phyloP scores from a whole-genome alignment of 2,113 vertebrate genomes.

The Gambusia holbrooki region DNA sequence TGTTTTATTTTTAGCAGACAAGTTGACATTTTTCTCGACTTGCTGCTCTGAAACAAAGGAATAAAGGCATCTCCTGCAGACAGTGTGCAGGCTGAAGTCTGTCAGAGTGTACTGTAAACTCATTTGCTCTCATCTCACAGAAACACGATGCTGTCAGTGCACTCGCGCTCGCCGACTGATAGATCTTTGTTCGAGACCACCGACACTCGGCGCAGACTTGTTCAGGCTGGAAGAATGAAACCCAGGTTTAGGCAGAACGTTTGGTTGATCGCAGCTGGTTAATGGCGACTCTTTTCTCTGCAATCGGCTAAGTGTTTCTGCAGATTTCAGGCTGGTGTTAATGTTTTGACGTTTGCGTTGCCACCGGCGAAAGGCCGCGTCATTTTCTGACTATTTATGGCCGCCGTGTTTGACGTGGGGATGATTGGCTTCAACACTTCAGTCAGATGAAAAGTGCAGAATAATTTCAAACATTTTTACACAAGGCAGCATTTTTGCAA shows the following conservation, averaged over 20 bases:
- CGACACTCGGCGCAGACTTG: not conserved
- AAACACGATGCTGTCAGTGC: conserved; percentile 7
- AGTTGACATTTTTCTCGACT: not conserved
- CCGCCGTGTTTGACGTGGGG: not conserved
- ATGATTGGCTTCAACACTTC: not conserved
- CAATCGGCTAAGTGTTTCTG: not conserved
- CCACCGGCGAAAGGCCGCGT: conserved; percentile 1
- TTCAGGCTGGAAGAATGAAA: conserved; percentile 2
- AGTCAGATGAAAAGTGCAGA: not conserved
- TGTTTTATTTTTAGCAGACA: not conserved
- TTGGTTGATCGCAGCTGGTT: conserved; percentile 1
- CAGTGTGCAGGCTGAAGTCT: not conserved
- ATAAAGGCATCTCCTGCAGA: not conserved
- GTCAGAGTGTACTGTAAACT: conserved; percentile 5
- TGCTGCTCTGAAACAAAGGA: not conserved
- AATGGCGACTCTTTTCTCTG: not conserved
- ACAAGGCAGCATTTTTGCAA: not conserved
- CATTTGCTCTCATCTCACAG: conserved; percentile 10
- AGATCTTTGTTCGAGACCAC: conserved; percentile 11
- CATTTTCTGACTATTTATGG: not conserved
- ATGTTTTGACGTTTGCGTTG: conserved; percentile 6
- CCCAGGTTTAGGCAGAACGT: not conserved
- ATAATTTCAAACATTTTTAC: not conserved
- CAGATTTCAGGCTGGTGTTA: not conserved
- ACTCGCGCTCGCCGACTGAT: conserved; percentile 7